Base-by-base conservation (phyloP, 2,888 invertebrate genomes). In the Apoda limacodes region DNA sequence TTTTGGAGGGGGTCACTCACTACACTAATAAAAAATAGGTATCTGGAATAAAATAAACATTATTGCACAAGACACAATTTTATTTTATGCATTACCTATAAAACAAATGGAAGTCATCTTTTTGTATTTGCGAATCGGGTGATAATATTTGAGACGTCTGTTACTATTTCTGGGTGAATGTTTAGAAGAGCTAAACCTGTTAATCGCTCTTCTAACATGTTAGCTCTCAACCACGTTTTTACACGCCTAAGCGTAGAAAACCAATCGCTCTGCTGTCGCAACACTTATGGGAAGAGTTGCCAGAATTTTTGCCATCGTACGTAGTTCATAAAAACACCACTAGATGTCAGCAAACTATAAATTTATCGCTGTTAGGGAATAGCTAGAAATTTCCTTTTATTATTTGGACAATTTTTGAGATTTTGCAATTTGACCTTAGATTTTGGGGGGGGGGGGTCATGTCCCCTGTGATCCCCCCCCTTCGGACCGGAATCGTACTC, bases 341-440 rank as follows among this genome's bases (percentile, higher is more conserved):
- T 17, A 17, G 17, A 17, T 17, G 17, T 17, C 17, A 17, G 17
- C 17, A 17, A 17, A 17, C 17, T 17, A 17, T 1, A 86, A 89
- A 48, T 87, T 88, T 1, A 60, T 93, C 35, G 92, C 89, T 0
- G 85, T 88, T 10, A 87, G 17, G 17, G 17, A 7, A 17, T 17
- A 17, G 17, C 17, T 17, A 17, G 17, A 17, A 17, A 17, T 17
- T 17, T 17, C 17, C 17, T 17, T 17, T 17, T 17, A 7, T 17
- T 17, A 17, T 17, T 17, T 7, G 17, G 17, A 17, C 5, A 6
- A 6, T 17, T 17, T 17, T 17, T 17, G 17, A 17, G 17, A 17
- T 17, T 17, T 17, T 17, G 5, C 17, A 17, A 17, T 7, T 17
- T 17, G 17, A 17, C 17, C 17, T 17, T 17, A 17, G 17, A 17